A percentile compares a stretch with the other conserved stretches of the same genome.
Evolutionary conservation across 2,888 invertebrate genomes (phyloP).

Genomic region (Platycheirus rosarum): DNA sequence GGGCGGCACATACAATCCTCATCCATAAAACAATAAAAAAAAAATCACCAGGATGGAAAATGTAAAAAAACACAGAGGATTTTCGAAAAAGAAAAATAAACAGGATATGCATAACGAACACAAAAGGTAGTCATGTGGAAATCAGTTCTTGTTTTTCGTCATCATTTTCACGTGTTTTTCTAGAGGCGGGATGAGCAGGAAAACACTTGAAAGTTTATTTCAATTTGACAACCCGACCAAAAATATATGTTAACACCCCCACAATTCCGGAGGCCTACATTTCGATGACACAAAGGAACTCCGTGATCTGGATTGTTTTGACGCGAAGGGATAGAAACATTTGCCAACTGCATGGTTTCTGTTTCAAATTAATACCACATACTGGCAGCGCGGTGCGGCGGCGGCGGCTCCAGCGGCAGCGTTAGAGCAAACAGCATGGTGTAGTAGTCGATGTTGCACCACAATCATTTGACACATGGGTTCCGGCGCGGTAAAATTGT

Average conservation of each 20-base stretch:
- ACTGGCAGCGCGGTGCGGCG: conserved; percentile 20
- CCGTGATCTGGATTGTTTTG: background rate
- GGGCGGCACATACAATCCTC: too few species aligned
- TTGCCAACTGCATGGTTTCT: conserved; percentile 23
- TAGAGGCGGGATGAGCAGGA: background rate
- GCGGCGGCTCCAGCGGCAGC: too few species aligned
- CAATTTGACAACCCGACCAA: conserved; percentile 25
- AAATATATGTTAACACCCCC: conserved; percentile 5
- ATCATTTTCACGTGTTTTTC: conserved; percentile 25
- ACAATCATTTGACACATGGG: conserved; percentile 42
- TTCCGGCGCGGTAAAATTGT: conserved; percentile 9
- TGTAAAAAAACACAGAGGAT: conserved; percentile 28
- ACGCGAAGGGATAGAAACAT: conserved; percentile 18
- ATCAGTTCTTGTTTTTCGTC: conserved; percentile 49
- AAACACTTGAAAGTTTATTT: conserved; percentile 15
- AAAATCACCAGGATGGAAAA: conserved; percentile 42
- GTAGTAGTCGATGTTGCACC: conserved; percentile 9
- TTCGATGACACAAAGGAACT: background rate
- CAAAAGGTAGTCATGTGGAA: conserved; percentile 60
- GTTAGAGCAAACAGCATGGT: conserved; percentile 8
- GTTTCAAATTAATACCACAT: conserved; percentile 28
- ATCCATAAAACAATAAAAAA: conserved; percentile 2
- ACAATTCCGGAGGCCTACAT: background rate
- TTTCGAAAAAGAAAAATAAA: conserved; percentile 47
- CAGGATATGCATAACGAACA: conserved; percentile 60